Percentiles rank a stretch among this genome's conserved stretches.
Evolutionary conservation across 2,888 invertebrate genomes (phyloP).

Genomic region (Rhagonycha fulva): DNA sequence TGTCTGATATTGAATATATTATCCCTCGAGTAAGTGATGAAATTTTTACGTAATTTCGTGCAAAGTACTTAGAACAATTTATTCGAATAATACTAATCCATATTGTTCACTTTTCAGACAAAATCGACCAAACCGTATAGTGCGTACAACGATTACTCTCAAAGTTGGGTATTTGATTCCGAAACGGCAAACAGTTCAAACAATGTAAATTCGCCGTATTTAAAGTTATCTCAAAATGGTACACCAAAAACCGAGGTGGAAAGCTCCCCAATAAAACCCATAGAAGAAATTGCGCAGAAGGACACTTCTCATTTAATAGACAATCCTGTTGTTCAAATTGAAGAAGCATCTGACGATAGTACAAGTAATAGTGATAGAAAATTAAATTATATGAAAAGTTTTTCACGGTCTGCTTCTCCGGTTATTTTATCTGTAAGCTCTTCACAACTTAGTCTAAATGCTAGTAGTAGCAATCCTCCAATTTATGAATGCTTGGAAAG

Average conservation of each 20-base stretch:
- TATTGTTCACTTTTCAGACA: constrained; percentile 45
- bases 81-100: constrained; percentile 10
- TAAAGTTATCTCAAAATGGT: constrained; percentile 48
- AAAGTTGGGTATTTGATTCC: constrained; percentile 60
- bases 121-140: constrained; percentile 51
- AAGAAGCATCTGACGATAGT: constrained; percentile 55
- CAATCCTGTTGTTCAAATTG: constrained; percentile 55
- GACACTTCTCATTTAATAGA: constrained; percentile 42
- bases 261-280: not conserved
- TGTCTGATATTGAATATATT: constrained; percentile 60
- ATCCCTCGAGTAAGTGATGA: constrained; percentile 56
- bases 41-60: constrained; percentile 14
- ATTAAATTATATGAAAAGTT: constrained; percentile 58
- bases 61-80: constrained; percentile 15
- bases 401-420: constrained; percentile 58
- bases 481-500: constrained; percentile 57
- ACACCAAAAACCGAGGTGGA: constrained; percentile 36
- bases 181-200: constrained; percentile 45
- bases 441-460: constrained; percentile 53
- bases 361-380: constrained; percentile 49
- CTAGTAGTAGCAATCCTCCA: constrained; percentile 41
- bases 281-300: constrained; percentile 10
- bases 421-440: constrained; percentile 56
- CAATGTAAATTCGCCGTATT: constrained; percentile 43
- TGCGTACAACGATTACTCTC: constrained; percentile 55